Base-by-base conservation (phyloP, 1,140 invertebrate species). In the Bradysia coprophila region DNA sequence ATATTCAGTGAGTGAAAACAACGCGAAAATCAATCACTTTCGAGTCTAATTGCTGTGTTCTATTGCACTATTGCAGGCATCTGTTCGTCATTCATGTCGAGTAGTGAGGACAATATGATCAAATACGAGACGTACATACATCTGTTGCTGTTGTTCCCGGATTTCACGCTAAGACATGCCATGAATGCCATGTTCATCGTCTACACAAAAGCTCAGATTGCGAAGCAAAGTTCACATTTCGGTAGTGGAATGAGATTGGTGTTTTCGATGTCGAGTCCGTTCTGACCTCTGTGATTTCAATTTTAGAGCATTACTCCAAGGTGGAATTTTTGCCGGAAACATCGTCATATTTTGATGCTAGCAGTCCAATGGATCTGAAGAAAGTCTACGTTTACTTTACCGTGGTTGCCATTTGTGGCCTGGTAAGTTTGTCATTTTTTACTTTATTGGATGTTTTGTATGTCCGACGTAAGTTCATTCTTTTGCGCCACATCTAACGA, bases 111-210 rank as follows among this genome's bases (percentile, higher is more conserved):
- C 37, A 48, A 54, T 5, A 61, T 61, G 49, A 51, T 51, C 20
- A 40, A 48, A 21, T 52, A 56, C 28, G 45, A 48, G 18, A 52
- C 49, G 1, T 46, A 49, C 40, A 61, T 61, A 2, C 40, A 38
- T 4, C 50, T 58, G 13, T 42, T 61, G 6, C 38, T 48, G 20
- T 46, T 58, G 15, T 32, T 61, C 3, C 58, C 58, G 13, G 58
- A 61, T 40, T 61, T 58, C 6, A 55, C 56, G 48, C 44, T 61
- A 15, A 57, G 57, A 32, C 58, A 61, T 34, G 36, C 36, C 2
- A 18, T 38, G 4, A 38, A 11, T 20, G n/a, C 36, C 3, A 4
- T 38, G 4, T 10, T 38, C 16, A 38, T 38, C 13, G 4, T 20
- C 4, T 38, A 18, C 21, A 18, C 18, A 4, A 38, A 38, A 20